phyloP scores from a whole-genome alignment of 2,797 vertebrate species.

The Lophius americanus region DNA sequence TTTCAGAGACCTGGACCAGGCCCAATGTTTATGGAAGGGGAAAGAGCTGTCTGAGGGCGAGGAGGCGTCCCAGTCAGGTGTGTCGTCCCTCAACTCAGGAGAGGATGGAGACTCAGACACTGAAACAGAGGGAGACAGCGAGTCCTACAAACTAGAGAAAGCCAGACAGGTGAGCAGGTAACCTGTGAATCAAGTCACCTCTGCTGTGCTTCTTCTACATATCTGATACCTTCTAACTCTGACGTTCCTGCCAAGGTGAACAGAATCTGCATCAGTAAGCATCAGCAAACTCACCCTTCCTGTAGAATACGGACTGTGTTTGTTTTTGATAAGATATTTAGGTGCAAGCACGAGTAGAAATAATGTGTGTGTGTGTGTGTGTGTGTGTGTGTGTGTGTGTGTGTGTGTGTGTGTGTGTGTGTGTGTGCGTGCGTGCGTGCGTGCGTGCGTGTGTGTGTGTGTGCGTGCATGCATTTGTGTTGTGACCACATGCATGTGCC shows the following conservation, averaged over 20 bases:
- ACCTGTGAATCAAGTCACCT: constrained; percentile 2
- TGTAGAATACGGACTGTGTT: constrained; percentile 21
- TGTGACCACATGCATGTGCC: neutral
- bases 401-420: constrained; percentile 1
- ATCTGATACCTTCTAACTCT: neutral
- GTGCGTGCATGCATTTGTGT: neutral
- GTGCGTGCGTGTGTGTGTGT: neutral
- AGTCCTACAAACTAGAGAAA: constrained; percentile 87
- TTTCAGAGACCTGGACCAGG: constrained; percentile 79
- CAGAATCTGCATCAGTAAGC: constrained; percentile 3
- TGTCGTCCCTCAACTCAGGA: constrained; percentile 87
- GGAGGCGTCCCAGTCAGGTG: constrained; percentile 76
- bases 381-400: constrained; percentile 1
- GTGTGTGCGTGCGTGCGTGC: constrained; percentile 6
- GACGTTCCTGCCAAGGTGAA: constrained; percentile 1
- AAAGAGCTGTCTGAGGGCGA: constrained; percentile 77
- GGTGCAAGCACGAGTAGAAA: neutral
- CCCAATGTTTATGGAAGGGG: constrained; percentile 54
- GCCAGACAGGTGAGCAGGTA: constrained; percentile 87
- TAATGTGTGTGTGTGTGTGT: constrained; percentile 1
- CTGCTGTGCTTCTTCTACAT: neutral
- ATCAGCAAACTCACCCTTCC: constrained; percentile 7
- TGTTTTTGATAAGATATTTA: constrained; percentile 40
- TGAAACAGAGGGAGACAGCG: constrained; percentile 93
- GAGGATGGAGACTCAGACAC: constrained; percentile 90